Conservation (phyloP, 2,113 vertebrate genomes). For the Aegypius monachus region DNA sequence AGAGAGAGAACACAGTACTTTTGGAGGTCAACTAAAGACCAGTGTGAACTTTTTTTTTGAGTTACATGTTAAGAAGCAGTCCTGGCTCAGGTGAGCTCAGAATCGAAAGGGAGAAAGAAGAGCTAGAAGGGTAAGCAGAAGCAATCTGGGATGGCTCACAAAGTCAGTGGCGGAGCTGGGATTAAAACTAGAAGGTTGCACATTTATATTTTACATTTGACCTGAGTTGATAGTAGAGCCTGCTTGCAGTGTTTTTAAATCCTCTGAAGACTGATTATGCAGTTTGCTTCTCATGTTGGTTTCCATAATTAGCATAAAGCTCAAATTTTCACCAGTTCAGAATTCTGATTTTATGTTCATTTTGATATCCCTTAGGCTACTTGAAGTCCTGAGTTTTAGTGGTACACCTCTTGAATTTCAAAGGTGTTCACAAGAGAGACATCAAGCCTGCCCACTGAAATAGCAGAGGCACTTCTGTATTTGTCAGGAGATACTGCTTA, state of each 20-base stretch:
- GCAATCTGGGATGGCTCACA: not conserved
- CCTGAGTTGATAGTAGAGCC: not conserved
- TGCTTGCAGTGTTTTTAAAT: not conserved
- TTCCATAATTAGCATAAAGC: constrained; percentile 36
- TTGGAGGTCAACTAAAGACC: not conserved
- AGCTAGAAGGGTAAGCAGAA: not conserved
- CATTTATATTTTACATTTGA: constrained; percentile 7
- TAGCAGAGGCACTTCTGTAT: not conserved
- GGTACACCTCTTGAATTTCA: not conserved
- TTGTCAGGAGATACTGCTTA: not conserved
- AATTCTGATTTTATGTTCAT: constrained; percentile 7
- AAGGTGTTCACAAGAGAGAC: not conserved
- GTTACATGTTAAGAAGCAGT: not conserved
- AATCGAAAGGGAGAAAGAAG: not conserved
- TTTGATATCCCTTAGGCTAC: not conserved
- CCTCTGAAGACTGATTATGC: constrained; percentile 25
- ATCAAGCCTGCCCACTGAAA: not conserved
- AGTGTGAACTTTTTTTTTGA: not conserved
- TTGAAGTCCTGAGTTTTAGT: not conserved
- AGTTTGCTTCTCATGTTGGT: constrained; percentile 9
- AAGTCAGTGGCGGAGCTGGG: not conserved
- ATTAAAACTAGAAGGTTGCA: not conserved
- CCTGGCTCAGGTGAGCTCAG: not conserved
- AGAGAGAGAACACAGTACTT: not conserved
- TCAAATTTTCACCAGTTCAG: constrained; percentile 22